These are phyloP conservation scores for Ormia ochracea DNA, from an alignment of 2,888 invertebrate species.

Conservation along the genomic window DNA sequence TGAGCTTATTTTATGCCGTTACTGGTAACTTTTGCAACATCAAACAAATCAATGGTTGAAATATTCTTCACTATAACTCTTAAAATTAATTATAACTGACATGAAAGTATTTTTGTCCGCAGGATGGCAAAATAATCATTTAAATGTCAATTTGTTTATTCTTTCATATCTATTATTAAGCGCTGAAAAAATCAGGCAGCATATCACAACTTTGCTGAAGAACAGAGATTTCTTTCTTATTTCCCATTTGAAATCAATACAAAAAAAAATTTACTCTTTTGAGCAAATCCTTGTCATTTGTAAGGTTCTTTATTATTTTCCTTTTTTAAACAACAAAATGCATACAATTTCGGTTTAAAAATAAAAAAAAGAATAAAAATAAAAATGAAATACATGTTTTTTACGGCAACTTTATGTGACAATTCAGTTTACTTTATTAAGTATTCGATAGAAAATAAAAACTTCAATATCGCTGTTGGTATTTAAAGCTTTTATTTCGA, in stretches of 20 bases:
- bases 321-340: neutral
- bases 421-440: neutral
- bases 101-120: too few relatives aligned
- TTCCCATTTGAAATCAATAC: neutral
- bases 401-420: slow-evolving; percentile 7
- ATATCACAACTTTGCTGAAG: neutral
- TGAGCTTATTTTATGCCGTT: too few relatives aligned
- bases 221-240: neutral
- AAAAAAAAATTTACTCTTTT: neutral
- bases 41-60: too few relatives aligned
- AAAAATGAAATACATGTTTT: too few relatives aligned
- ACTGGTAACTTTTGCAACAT: too few relatives aligned
- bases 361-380: neutral
- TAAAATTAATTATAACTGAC: too few relatives aligned
- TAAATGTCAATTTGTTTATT: too few relatives aligned
- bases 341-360: neutral
- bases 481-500: neutral
- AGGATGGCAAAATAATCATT: too few relatives aligned
- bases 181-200: too few relatives aligned
- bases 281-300: neutral
- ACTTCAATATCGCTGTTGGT: neutral
- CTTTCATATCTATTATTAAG: too few relatives aligned
- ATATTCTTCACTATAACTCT: too few relatives aligned
- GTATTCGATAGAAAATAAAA: neutral
- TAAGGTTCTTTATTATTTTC: neutral